Base-by-base conservation (phyloP, 2,888 invertebrate genomes). In the Dolichomitus sp. region DNA sequence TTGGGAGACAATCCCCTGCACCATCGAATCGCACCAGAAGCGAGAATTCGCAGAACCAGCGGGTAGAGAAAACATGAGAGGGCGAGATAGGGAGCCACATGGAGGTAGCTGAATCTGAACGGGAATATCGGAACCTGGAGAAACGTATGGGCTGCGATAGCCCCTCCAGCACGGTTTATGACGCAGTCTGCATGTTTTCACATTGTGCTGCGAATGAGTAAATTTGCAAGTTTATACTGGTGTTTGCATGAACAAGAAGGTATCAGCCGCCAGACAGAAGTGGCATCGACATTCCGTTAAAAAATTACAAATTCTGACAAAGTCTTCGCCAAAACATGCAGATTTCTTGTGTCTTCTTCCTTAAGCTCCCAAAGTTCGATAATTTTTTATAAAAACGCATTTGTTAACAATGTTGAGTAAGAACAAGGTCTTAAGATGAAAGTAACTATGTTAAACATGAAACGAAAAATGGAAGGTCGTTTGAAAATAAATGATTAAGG, bases 61-160 rank as follows among this genome's bases (percentile, higher is more conserved):
- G 33, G 45, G 45, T 33, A 33, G 45, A 33, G 57, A 48, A 48
- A 45, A 72, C 72, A 48, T 45, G 45, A 17, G 72, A 33, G 48
- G 30, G 14, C 48, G 59, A 61, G 59, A 61, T 61, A 61, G 59
- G 61, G 33, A 48, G 45, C 72, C 61, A 14, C 72, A 45, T 65
- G 65, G n/a, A 23, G 54, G 40, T 19, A 30, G 70, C 27, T 17
- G 65, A 70, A 70, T 69, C 33, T 70, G 48, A 65, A 75, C 27
- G 12, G n/a, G 37, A 57, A 70, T 65, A 70, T 70, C 40, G 57
- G 54, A 45, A 70, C 5, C 52, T 54, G 17, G 57, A 42, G 48
- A 59, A 74, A 80, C 37, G 45, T 68, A 68, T 42, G 37, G 61
- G 27, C 33, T 48, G 75, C 65, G 70, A 70, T 75, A 54, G 52